These are phyloP conservation scores for Acarapis woodi DNA, from an alignment of 1,140 invertebrate species.

Conservation along the genomic window DNA sequence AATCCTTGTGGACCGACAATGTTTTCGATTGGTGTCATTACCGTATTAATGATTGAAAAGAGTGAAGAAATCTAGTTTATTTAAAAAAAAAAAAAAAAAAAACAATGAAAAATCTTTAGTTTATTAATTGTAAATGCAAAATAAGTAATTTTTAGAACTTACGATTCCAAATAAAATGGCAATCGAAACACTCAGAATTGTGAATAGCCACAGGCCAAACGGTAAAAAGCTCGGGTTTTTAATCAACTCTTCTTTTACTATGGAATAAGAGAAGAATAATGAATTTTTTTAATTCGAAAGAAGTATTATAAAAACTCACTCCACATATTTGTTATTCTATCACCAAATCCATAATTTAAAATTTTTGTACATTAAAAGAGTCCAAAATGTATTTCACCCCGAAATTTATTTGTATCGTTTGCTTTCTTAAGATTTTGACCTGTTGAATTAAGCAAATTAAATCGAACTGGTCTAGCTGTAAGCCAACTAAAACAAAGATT, in stretches of 20 bases:
- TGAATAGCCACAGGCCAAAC: constrained; percentile 37
- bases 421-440: constrained; percentile 8
- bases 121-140: too few species aligned
- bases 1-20: constrained; percentile 42
- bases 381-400: constrained; percentile 47
- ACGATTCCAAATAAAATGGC: constrained; percentile 33
- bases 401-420: constrained; percentile 21
- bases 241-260: constrained; percentile 28
- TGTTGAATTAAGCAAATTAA: constrained; percentile 18
- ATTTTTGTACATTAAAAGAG: constrained; percentile 52
- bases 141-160: too few species aligned
- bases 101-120: too few species aligned
- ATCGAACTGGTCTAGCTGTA: constrained; percentile 34
- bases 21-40: constrained; percentile 35
- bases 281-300: neutral
- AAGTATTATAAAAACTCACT: constrained; percentile 10
- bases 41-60: constrained; percentile 44
- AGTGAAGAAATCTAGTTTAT: too few species aligned
- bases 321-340: constrained; percentile 25
- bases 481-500: too few species aligned
- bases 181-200: constrained; percentile 29
- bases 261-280: constrained; percentile 2
- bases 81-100: too few species aligned
- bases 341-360: constrained; percentile 45
- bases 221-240: constrained; percentile 31